A percentile compares a stretch with the other conserved stretches of the same genome.
phyloP scores from a whole-genome alignment of 2,797 vertebrate species.

The Clarias pachynema region DNA sequence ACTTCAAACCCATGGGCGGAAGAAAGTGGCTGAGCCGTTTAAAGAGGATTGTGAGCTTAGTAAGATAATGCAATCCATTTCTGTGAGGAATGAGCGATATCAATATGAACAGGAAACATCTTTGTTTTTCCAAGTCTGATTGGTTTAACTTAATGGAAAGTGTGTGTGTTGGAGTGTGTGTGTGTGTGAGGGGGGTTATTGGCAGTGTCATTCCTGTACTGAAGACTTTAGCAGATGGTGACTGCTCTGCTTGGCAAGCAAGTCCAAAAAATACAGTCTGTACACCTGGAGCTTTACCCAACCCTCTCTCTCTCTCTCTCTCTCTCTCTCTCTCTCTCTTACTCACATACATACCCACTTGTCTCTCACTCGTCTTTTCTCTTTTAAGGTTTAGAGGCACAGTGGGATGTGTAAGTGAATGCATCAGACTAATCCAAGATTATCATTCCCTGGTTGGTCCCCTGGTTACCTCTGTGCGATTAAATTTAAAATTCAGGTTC shows the following conservation, averaged over 20 bases:
- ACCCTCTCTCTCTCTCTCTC: not conserved
- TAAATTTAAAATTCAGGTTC: slow-evolving; percentile 8
- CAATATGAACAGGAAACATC: not conserved
- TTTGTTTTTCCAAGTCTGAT: not conserved
- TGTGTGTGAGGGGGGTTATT: not conserved
- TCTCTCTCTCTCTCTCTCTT: not conserved
- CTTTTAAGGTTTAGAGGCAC: not conserved
- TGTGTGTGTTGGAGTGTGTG: slow-evolving; percentile 6
- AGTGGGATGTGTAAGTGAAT: slow-evolving; percentile 18
- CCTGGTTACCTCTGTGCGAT: slow-evolving; percentile 16
- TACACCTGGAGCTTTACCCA: slow-evolving; percentile 20
- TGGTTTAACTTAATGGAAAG: not conserved
- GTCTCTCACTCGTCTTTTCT: not conserved
- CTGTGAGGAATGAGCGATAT: not conserved
- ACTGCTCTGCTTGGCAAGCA: slow-evolving; percentile 26
- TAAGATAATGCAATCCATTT: not conserved
- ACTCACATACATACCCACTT: not conserved
- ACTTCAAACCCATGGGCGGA: not conserved
- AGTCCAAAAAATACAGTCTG: slow-evolving; percentile 40
- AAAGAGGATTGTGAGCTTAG: not conserved
- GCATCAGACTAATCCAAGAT: slow-evolving; percentile 33
- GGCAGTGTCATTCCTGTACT: slow-evolving; percentile 24
- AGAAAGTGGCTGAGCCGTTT: not conserved
- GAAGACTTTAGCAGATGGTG: slow-evolving; percentile 39
- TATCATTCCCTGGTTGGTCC: slow-evolving; percentile 20